Evolutionary conservation across 2,113 vertebrate species (phyloP).

Genomic region (Aythya baeri): DNA sequence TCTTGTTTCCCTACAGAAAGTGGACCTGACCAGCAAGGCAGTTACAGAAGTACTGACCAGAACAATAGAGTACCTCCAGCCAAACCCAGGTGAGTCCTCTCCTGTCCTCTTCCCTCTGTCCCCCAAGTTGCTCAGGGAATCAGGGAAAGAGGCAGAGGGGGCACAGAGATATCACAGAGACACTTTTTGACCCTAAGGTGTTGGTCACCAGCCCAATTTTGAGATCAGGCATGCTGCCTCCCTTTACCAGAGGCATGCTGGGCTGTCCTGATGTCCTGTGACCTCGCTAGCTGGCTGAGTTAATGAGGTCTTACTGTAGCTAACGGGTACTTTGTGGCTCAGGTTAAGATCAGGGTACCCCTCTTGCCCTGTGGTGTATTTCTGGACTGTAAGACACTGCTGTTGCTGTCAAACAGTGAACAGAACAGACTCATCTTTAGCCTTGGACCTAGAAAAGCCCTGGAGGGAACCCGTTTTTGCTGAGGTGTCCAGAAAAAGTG

Average conservation of each 20-base stretch:
- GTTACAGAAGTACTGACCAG: conserved; percentile 94
- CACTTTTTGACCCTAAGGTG: neutral
- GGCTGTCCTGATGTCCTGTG: too few species aligned
- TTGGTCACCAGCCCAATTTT: rapidly evolving
- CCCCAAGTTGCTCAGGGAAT: neutral
- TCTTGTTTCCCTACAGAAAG: conserved; percentile 82
- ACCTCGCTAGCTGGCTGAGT: neutral
- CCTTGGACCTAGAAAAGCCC: neutral
- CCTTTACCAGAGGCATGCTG: neutral
- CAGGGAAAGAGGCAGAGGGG: neutral
- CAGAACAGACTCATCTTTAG: neutral
- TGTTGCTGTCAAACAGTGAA: neutral
- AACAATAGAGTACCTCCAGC: conserved; percentile 97
- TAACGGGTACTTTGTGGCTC: neutral
- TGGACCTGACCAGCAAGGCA: conserved; percentile 96
- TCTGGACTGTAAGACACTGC: neutral
- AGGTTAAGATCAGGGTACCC: rapidly evolving
- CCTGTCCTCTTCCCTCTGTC: neutral
- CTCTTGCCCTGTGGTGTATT: neutral
- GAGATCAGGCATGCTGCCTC: neutral
- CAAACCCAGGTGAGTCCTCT: conserved; percentile 89
- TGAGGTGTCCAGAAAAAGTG: neutral
- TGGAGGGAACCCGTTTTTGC: rapidly evolving
- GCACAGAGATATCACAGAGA: neutral
- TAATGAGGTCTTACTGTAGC: neutral